A percentile compares a stretch with the other conserved stretches of the same genome.
These are phyloP conservation scores for Bombus soroeensis DNA, from an alignment of 1,140 invertebrate species.

Conservation along the genomic window DNA sequence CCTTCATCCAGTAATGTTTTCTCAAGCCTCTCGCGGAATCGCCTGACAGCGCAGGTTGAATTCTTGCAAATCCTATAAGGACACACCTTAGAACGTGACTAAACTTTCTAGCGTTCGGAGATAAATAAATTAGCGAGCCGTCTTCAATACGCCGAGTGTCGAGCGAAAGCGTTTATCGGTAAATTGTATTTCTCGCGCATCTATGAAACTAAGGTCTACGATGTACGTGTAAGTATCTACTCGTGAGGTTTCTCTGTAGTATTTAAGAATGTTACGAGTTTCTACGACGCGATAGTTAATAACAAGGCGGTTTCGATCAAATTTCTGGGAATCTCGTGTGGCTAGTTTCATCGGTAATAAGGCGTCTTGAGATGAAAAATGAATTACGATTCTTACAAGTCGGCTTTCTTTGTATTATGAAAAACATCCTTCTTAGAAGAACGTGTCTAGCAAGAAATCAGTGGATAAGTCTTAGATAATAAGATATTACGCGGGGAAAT, in stretches of 20 bases:
- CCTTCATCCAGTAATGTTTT: background rate
- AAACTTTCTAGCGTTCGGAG: conserved; percentile 15
- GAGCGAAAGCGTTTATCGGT: background rate
- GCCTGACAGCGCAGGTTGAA: conserved; percentile 11
- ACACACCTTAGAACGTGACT: conserved; percentile 42
- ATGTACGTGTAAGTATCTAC: background rate
- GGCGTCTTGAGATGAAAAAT: background rate
- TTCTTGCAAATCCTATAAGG: conserved; percentile 10
- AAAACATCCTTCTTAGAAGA: background rate
- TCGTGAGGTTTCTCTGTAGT: background rate
- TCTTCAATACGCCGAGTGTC: background rate
- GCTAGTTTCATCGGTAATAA: background rate
- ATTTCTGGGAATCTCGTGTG: background rate
- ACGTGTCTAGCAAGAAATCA: background rate
- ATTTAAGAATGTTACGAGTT: background rate
- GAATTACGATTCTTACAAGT: background rate
- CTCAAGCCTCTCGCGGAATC: background rate
- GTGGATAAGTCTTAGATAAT: background rate
- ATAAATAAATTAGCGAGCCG: conserved; percentile 24
- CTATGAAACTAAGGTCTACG: background rate
- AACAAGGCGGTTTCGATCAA: background rate
- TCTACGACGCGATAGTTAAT: background rate
- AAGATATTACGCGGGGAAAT: conserved; percentile 6
- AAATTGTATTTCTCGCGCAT: background rate
- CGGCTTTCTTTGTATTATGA: background rate